phyloP scores from a whole-genome alignment of 2,888 invertebrate species.

The Zaprionus obscuricornis region DNA sequence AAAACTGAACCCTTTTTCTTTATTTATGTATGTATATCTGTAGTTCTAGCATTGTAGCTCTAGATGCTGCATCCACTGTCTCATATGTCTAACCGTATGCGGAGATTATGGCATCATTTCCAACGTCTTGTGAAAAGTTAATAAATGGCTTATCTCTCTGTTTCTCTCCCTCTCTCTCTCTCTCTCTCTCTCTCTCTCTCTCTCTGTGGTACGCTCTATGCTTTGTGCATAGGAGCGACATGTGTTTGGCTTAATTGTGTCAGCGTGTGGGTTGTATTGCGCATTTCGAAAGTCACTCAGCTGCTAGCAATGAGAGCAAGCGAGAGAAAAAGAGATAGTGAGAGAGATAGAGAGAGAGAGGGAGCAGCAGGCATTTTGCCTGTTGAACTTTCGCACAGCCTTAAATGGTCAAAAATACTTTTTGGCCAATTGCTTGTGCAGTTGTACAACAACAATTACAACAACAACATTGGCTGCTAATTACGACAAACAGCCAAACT shows the following conservation, averaged over 20 bases:
- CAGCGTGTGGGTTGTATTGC: slow-evolving; percentile 72
- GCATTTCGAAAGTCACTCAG: slow-evolving; percentile 62
- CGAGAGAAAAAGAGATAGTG: too few relatives aligned
- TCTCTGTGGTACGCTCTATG: too few relatives aligned
- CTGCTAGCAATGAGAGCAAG: slow-evolving; percentile 5
- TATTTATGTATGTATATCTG: too few relatives aligned
- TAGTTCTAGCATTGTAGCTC: too few relatives aligned
- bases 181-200: too few relatives aligned
- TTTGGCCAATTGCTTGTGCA: slow-evolving; percentile 44
- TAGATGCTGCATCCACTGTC: slow-evolving; percentile 62
- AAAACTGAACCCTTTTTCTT: slow-evolving; percentile 31
- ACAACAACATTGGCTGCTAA: slow-evolving; percentile 53
- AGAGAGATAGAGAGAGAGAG: background rate
- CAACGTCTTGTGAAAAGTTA: slow-evolving; percentile 77
- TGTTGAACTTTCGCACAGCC: slow-evolving; percentile 71
- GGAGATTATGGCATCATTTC: slow-evolving; percentile 80
- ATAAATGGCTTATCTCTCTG: slow-evolving; percentile 77
- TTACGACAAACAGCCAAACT: slow-evolving; percentile 74
- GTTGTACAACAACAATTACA: slow-evolving; percentile 13
- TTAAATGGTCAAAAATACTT: slow-evolving; percentile 72
- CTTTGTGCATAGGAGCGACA: too few relatives aligned
- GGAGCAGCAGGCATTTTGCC: background rate
- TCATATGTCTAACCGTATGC: slow-evolving; percentile 77
- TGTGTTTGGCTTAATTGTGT: slow-evolving; percentile 80
- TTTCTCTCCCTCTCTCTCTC: too few relatives aligned